Conservation (phyloP, 2,113 vertebrate genomes). For the Seriola aureovittata region DNA sequence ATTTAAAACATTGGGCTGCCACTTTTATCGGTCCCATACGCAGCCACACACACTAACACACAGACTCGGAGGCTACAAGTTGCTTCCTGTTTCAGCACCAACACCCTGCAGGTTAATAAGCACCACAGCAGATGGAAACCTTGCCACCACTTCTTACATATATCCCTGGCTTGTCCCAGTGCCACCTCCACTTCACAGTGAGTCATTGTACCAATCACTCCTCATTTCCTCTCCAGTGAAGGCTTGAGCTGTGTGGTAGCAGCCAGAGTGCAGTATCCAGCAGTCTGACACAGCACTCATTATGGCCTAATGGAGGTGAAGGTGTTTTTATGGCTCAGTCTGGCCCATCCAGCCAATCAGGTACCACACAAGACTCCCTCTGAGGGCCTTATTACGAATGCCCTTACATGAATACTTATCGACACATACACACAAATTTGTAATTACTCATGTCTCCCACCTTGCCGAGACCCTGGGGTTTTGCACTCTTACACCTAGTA, state of each 20-base stretch:
- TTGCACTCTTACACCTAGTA: slow-evolving; percentile 19
- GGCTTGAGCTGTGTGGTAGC: slow-evolving; percentile 55
- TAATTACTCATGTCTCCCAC: slow-evolving; percentile 48
- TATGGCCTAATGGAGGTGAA: slow-evolving; percentile 75
- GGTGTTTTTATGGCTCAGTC: slow-evolving; percentile 76
- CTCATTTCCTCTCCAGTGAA: slow-evolving; percentile 72
- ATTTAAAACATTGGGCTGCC: slow-evolving; percentile 47
- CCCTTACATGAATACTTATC: slow-evolving; percentile 37
- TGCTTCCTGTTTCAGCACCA: slow-evolving; percentile 62
- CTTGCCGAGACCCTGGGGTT: slow-evolving; percentile 20
- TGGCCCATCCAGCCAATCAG: slow-evolving; percentile 59
- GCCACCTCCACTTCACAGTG: slow-evolving; percentile 77
- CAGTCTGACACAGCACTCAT: slow-evolving; percentile 69
- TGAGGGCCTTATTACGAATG: slow-evolving; percentile 61
- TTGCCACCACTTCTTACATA: slow-evolving; percentile 45
- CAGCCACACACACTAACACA: slow-evolving; percentile 34
- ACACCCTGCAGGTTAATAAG: slow-evolving; percentile 67
- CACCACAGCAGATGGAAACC: slow-evolving; percentile 36
- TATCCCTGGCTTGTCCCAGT: slow-evolving; percentile 62
- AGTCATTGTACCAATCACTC: slow-evolving; percentile 79
- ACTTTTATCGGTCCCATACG: slow-evolving; percentile 57
- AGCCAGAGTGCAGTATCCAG: slow-evolving; percentile 50
- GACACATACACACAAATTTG: slow-evolving; percentile 28
- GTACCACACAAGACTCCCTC: slow-evolving; percentile 62
- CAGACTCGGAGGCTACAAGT: slow-evolving; percentile 23